Evolutionary conservation across 2,113 vertebrate genomes (phyloP), one percentile per base, ranked within the genome.

Genomic region (Emydocephalus ijimae): DNA sequence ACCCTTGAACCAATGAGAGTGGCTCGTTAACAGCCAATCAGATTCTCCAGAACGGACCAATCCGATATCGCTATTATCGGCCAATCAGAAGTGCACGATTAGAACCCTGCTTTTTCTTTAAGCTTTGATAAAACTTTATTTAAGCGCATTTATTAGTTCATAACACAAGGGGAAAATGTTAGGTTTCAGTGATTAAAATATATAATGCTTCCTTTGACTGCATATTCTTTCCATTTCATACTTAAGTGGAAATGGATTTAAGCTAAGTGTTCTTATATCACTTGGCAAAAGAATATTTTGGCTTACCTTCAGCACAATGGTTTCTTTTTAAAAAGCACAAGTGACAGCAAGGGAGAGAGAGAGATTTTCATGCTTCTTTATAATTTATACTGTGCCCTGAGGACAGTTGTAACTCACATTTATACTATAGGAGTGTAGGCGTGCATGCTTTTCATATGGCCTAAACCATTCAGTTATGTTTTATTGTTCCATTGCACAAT

Each of bases 331-430:
- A 81, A 85, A 90, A 10, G 45, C 6, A 0, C n/a, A n/a, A 54
- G 74, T 92, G 91, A 92, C 88, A 92, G 92, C 54, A 86, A 85
- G 74, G 85, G 56, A 87, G n/a, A 85, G 69, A 57, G 29, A 92
- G 57, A 90, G 1, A 74, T 94, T 97, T 96, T 95, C 64, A 94
- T 69, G 95, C 93, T 95, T 96, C 96, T 96, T 96, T 94, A 94
- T 96, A 95, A 96, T 95, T 95, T 96, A 92, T 94, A 96, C 91
- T 90, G 81, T 94, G 90, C 88, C 90, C 0, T 1, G 93, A 89
- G 94, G 94, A 56, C 93, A 91, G 91, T 96, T 96, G 92, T 89
- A 94, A 64, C 89, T 96, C 90, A 93, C 94, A 91, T 91, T 95
- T 96, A 94, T 94, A 91, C 93, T 96, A 94, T 94, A 93, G 93